phyloP scores from a whole-genome alignment of 2,797 vertebrate genomes.

The Lagocephalus sceleratus region DNA sequence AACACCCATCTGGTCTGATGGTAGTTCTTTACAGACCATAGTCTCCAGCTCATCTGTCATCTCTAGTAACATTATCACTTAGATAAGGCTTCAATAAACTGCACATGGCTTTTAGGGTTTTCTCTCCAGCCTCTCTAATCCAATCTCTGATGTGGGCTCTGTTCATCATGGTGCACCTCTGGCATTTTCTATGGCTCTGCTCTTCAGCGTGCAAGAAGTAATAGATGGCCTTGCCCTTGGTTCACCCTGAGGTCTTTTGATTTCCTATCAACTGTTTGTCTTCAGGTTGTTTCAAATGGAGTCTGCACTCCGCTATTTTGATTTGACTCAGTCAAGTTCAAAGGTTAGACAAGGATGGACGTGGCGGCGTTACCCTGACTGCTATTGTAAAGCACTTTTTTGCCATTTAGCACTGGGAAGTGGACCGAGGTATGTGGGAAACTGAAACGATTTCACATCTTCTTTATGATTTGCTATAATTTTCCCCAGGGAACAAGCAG shows the following conservation, averaged over 20 bases:
- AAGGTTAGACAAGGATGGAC: slow-evolving; percentile 52
- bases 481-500: slow-evolving; percentile 73
- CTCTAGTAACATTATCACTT: slow-evolving; percentile 76
- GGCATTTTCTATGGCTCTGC: slow-evolving; percentile 56
- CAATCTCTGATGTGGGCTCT: slow-evolving; percentile 72
- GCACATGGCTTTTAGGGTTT: slow-evolving; percentile 72
- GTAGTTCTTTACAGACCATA: slow-evolving; percentile 50
- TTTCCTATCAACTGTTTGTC: slow-evolving; percentile 58
- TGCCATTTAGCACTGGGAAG: slow-evolving; percentile 64
- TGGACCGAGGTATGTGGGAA: slow-evolving; percentile 67
- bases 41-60: slow-evolving; percentile 65
- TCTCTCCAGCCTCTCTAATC: slow-evolving; percentile 75
- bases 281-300: slow-evolving; percentile 56
- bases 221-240: slow-evolving; percentile 67
- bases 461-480: slow-evolving; percentile 75
- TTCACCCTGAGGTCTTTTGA: slow-evolving; percentile 45
- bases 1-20: slow-evolving; percentile 42
- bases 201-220: slow-evolving; percentile 57
- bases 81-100: slow-evolving; percentile 78
- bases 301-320: slow-evolving; percentile 56
- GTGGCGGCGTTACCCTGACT: slow-evolving; percentile 27
- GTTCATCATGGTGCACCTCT: slow-evolving; percentile 70
- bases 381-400: slow-evolving; percentile 28
- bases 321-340: slow-evolving; percentile 68
- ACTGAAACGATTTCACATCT: slow-evolving; percentile 63